Base-by-base conservation (phyloP, 2,888 invertebrate species). In the Tenthredo scrophulariae region DNA sequence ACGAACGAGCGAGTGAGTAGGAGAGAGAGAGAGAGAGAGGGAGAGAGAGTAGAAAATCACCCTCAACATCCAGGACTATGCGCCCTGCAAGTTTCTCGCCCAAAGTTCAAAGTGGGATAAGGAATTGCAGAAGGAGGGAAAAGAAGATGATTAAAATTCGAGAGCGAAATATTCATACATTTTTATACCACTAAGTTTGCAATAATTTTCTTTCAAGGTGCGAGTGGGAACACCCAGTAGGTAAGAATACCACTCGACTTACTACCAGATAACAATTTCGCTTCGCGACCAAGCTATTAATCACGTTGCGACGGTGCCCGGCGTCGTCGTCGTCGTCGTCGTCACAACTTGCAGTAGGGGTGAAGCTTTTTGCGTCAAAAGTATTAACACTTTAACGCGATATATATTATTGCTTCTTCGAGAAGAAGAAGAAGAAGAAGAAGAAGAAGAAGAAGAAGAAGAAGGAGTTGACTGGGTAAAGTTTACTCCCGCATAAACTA, bases 331-430 rank as follows among this genome's bases (percentile, higher is more conserved):
- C 79, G 37, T 37, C 37, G 33, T 33, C 33, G 58, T 62, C 40
- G 80, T 80, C 58, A 62, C 84, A 84, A 84, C 67, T 84, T 84
- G 84, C 46, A 22, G 43, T 22, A 29, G 77, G 77, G 58, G n/a
- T 74, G 9, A 50, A 75, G 84, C 79, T 79, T 84, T 84, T 84
- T 84, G 84, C 65, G 58, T n/a, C 43, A 65, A 79, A 84, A 84
- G 84, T 84, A 84, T 84, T 84, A 84, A 74, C 84, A 84, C 84
- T 84, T 84, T 84, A 84, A 75, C 84, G 67, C 79, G 62, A 65
- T 84, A 84, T 84, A 84, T 79, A 79, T 79, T 84, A 84, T 84
- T 84, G 84, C 29, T 80, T 40, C 80, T 43, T n/a, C n/a, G n/a
- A n/a, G 26, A 54, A 29, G 54, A 80, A 80, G 22, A 46, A 58